These are phyloP conservation scores for Saguinus oedipus DNA, from an alignment of 2,797 vertebrate species.

Conservation along the genomic window DNA sequence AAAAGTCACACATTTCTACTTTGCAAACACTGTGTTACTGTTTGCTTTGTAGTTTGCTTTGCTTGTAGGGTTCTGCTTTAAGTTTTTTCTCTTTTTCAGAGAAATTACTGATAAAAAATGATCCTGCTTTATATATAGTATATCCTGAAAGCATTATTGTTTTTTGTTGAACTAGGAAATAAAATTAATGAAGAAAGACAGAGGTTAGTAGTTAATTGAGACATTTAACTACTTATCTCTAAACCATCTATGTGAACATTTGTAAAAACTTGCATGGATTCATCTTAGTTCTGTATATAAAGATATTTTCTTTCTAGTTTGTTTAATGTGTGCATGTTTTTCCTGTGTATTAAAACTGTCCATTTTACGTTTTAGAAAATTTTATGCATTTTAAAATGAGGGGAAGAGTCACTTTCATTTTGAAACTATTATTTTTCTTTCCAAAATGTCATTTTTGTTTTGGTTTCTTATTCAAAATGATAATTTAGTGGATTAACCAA, in stretches of 20 bases:
- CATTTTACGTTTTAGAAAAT: conserved; percentile 54
- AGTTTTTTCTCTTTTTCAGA: neutral
- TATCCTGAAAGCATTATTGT: neutral
- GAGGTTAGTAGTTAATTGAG: neutral
- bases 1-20: neutral
- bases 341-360: conserved; percentile 39
- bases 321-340: conserved; percentile 9
- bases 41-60: neutral
- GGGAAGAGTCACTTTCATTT: conserved; percentile 2
- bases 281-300: conserved; percentile 11
- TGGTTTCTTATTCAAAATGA: conserved; percentile 44
- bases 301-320: neutral
- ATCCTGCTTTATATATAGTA: conserved; percentile 9
- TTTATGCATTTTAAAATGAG: neutral
- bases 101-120: conserved; percentile 41
- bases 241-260: neutral
- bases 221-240: neutral
- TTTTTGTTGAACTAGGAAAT: conserved; percentile 41
- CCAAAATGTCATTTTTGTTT: neutral
- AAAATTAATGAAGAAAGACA: neutral
- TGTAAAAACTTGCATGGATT: conserved; percentile 40
- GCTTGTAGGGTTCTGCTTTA: neutral
- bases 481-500: conserved; percentile 10
- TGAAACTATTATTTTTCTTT: conserved; percentile 48
- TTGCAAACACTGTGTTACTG: neutral